A percentile compares a stretch with the other conserved stretches of the same genome.
Evolutionary conservation across 1,140 invertebrate genomes (phyloP).

Genomic region (Hyles vespertilio): DNA sequence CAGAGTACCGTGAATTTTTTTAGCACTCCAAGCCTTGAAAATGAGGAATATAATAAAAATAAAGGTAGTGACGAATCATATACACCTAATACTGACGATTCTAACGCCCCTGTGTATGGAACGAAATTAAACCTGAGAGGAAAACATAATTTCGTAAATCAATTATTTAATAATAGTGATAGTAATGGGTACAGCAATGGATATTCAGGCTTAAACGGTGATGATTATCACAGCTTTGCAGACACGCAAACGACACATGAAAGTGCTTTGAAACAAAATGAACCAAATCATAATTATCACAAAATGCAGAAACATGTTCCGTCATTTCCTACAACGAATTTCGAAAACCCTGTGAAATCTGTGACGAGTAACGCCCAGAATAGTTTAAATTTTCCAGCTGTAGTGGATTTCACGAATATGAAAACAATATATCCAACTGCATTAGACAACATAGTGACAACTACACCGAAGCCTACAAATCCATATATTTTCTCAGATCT

Average conservation of each 20-base stretch:
- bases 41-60: constrained; percentile 28
- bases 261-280: constrained; percentile 24
- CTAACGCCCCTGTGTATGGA: constrained; percentile 50
- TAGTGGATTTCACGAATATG: constrained; percentile 57
- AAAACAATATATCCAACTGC: constrained; percentile 46
- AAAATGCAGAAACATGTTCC: constrained; percentile 20
- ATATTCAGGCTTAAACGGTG: constrained; percentile 17
- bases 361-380: constrained; percentile 13
- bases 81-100: constrained; percentile 25
- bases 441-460: constrained; percentile 40
- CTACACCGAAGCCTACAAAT: constrained; percentile 12
- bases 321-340: constrained; percentile 22
- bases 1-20: constrained; percentile 38
- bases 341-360: constrained; percentile 25
- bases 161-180: constrained; percentile 36
- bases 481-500: constrained; percentile 10
- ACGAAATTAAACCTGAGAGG: constrained; percentile 51
- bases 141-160: constrained; percentile 33
- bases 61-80: constrained; percentile 16
- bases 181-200: constrained; percentile 24
- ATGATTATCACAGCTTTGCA: constrained; percentile 24
- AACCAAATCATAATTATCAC: constrained; percentile 20
- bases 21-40: constrained; percentile 34
- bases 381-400: constrained; percentile 48
- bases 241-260: constrained; percentile 22